Percentiles rank a stretch among this genome's conserved stretches.
phyloP scores from a whole-genome alignment of 1,140 invertebrate genomes.

The Diorhabda sublineata region DNA sequence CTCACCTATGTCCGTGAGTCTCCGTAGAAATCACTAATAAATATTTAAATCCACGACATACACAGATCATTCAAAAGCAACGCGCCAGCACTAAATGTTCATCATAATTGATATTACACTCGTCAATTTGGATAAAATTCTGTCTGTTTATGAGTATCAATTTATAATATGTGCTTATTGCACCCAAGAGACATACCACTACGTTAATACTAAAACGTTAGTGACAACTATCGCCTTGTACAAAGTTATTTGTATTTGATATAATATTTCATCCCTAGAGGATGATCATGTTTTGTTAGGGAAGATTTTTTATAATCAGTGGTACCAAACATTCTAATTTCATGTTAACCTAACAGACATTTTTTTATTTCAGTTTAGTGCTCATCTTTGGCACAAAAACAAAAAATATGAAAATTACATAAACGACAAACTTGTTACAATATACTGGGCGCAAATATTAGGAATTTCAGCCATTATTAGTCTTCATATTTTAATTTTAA shows the following conservation, averaged over 20 bases:
- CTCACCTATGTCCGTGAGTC: no score
- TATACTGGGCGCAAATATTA: no score
- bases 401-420: no score
- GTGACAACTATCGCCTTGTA: neutral
- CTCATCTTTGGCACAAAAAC: no score
- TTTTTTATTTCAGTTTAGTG: no score
- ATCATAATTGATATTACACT: neutral
- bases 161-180: conserved; percentile 1
- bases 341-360: no score
- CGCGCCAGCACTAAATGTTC: neutral
- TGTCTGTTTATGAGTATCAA: conserved; percentile 2
- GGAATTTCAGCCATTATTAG: no score
- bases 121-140: neutral
- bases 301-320: neutral
- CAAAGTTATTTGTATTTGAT: neutral
- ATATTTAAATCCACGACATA: no score
- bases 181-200: neutral
- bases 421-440: no score
- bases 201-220: conserved; percentile 1
- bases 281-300: neutral
- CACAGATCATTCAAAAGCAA: no score
- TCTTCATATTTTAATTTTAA: no score
- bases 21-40: no score
- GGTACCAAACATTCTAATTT: neutral
- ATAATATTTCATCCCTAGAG: conserved; percentile 2